Evolutionary conservation across 2,113 vertebrate genomes (phyloP), one percentile per base, ranked within the genome.

Genomic region (Gadus macrocephalus): DNA sequence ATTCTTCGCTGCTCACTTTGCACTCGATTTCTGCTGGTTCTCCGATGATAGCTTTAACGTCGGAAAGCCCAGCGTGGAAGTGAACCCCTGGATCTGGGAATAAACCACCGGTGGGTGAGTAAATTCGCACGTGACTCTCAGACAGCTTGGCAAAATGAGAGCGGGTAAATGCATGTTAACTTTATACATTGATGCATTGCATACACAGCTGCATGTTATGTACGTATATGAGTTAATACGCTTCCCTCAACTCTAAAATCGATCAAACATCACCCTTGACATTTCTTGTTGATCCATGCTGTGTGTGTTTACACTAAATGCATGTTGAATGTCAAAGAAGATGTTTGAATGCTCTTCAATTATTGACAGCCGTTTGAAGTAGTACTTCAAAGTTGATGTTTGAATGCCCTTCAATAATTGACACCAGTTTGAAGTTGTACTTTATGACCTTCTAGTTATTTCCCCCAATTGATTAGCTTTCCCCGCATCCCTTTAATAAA

Each of bases 11-110:
- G 85, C 86, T 92, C 78, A 96, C 82, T 76, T 90, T 91, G 66
- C 94, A 96, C 67, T 91, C 91, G 16, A 97, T 78, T 62, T 90
- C 82, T n/a, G 91, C 88, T 1, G 87, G 60, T 22, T 94, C 90
- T 25, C 94, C 95, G 19, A 91, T 84, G 65, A 84, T 75, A 56
- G 86, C 94, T 66, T 90, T 90, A 25, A 84, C 81, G 9, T 94
- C 93, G 7, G 89, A 82, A 68, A 97, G 89, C 9, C 88, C 93
- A 70, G 91, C 90, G 68, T 91, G 89, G 80, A 97, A 87, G 74
- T 88, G 86, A 78, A 92, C 90, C 8, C 73, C 83, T 0, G 89
- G 87, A 17, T 88, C 95, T 96, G 80, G 72, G 61, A 76, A 83
- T 71, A 63, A 49, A 89, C 68, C 75, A 78, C 68, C 61, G 74